These are phyloP conservation scores for Drosophila oshimai DNA, from an alignment of 1,140 invertebrate genomes.

Conservation along the genomic window DNA sequence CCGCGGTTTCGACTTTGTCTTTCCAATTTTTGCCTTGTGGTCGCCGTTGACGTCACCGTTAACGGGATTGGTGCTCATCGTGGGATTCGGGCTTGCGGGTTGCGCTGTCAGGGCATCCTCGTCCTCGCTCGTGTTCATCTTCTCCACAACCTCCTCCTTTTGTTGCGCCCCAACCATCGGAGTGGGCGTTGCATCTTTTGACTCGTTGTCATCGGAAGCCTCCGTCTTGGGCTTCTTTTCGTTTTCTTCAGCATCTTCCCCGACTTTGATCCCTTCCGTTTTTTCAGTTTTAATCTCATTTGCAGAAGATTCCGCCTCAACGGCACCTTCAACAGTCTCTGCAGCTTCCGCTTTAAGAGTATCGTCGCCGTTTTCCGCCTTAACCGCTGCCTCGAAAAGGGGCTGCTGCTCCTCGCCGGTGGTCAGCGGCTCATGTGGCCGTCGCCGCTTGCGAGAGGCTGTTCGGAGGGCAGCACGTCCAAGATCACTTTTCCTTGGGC, in stretches of 20 bases:
- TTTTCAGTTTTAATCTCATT: conserved; percentile 46
- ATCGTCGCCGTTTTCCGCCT: conserved; percentile 58
- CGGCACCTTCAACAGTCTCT: conserved; percentile 3
- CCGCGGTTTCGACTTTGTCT: conserved; percentile 62
- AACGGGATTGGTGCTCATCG: conserved; percentile 1
- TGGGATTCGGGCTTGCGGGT: not conserved
- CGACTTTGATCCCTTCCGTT: conserved; percentile 40
- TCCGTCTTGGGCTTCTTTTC: conserved; percentile 9
- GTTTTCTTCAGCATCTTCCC: conserved; percentile 8
- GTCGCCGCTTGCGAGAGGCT: conserved; percentile 85
- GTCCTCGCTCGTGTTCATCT: conserved; percentile 78
- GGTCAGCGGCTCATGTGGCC: conserved; percentile 83
- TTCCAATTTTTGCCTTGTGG: conserved; percentile 16
- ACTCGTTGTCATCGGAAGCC: conserved; percentile 2
- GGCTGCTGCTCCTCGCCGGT: conserved; percentile 35
- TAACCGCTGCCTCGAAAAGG: conserved; percentile 40
- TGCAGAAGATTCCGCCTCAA: not conserved
- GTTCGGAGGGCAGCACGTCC: conserved; percentile 75
- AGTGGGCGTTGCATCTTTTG: not conserved
- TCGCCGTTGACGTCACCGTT: conserved; percentile 65
- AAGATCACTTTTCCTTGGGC: conserved; percentile 84
- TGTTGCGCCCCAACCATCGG: conserved; percentile 8
- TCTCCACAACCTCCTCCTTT: conserved; percentile 46
- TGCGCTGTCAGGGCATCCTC: conserved; percentile 37
- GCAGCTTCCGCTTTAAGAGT: conserved; percentile 46